phyloP scores from a whole-genome alignment of 2,113 vertebrate species.

The Anolis carolinensis region DNA sequence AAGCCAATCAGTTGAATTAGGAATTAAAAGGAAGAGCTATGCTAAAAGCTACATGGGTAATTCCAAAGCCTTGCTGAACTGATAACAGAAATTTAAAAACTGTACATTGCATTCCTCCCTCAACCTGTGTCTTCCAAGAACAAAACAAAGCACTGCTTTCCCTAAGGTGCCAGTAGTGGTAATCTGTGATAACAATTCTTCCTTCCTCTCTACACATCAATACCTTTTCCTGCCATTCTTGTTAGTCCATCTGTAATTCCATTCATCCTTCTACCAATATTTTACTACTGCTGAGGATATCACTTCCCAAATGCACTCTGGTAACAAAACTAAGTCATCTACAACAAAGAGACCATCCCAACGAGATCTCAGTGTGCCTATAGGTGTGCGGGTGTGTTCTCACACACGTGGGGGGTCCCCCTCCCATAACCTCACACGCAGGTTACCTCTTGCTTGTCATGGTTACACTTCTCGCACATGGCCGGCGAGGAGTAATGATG shows the following conservation, averaged over 20 bases:
- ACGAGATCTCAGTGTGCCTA: conserved; percentile 33
- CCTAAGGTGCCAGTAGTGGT: conserved; percentile 19
- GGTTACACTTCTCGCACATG: conserved; percentile 88
- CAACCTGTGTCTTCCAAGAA: conserved; percentile 36
- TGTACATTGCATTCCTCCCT: neutral
- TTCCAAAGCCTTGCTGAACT: conserved; percentile 27
- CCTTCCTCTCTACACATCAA: conserved; percentile 16
- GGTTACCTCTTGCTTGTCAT: conserved; percentile 93
- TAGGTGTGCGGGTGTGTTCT: conserved; percentile 29
- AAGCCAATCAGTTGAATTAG: neutral
- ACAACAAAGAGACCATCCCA: conserved; percentile 36
- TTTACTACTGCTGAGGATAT: conserved; percentile 25
- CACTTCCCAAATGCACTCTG: conserved; percentile 27
- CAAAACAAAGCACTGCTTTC: conserved; percentile 39
- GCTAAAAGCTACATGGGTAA: conserved; percentile 38
- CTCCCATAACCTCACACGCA: conserved; percentile 62
- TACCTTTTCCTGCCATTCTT: conserved; percentile 21
- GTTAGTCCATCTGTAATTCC: conserved; percentile 18
- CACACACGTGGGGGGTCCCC: conserved; percentile 46
- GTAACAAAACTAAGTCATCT: conserved; percentile 40
- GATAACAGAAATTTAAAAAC: neutral
- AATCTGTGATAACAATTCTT: conserved; percentile 18
- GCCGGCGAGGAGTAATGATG: conserved; percentile 96
- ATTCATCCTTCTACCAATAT: conserved; percentile 47
- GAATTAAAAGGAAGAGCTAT: conserved; percentile 26